Percentiles rank a stretch among this genome's conserved stretches.
phyloP scores from a whole-genome alignment of 2,888 invertebrate species.

The Taenaris catops region DNA sequence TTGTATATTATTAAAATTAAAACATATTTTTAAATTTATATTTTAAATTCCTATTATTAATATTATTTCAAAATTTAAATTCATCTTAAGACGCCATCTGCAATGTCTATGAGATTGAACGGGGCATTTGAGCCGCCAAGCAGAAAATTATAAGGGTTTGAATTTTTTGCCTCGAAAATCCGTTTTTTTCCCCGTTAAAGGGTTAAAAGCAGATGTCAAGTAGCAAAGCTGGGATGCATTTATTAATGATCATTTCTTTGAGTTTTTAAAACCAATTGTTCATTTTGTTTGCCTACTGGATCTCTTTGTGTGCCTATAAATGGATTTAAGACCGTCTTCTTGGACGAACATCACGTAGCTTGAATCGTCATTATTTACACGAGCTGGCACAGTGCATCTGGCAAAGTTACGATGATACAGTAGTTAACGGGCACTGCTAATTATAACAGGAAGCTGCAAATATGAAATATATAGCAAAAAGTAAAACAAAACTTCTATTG shows the following conservation, averaged over 20 bases:
- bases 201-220: slow-evolving; percentile 61
- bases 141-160: slow-evolving; percentile 32
- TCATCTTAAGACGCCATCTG: slow-evolving; percentile 6
- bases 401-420: too few species aligned
- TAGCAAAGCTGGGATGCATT: slow-evolving; percentile 37
- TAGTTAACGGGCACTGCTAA: too few species aligned
- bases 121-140: slow-evolving; percentile 20
- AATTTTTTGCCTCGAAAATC: slow-evolving; percentile 30
- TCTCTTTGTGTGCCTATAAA: slow-evolving; percentile 29
- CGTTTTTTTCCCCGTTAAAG: slow-evolving; percentile 37
- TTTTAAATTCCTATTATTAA: too few species aligned
- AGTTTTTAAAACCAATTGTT: slow-evolving; percentile 26
- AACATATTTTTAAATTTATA: too few species aligned
- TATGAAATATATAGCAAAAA: too few species aligned
- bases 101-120: slow-evolving; percentile 6
- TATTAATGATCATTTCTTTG: slow-evolving; percentile 49
- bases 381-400: too few species aligned
- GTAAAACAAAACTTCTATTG: too few species aligned
- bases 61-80: too few species aligned
- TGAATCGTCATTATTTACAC: too few species aligned
- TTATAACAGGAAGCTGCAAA: too few species aligned
- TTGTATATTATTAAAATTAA: too few species aligned
- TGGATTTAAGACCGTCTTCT: slow-evolving; percentile 26
- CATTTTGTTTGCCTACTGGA: slow-evolving; percentile 39
- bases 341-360: slow-evolving; percentile 29